These are phyloP conservation scores for Chaetops frenatus DNA, from an alignment of 2,113 vertebrate species.

Conservation along the genomic window DNA sequence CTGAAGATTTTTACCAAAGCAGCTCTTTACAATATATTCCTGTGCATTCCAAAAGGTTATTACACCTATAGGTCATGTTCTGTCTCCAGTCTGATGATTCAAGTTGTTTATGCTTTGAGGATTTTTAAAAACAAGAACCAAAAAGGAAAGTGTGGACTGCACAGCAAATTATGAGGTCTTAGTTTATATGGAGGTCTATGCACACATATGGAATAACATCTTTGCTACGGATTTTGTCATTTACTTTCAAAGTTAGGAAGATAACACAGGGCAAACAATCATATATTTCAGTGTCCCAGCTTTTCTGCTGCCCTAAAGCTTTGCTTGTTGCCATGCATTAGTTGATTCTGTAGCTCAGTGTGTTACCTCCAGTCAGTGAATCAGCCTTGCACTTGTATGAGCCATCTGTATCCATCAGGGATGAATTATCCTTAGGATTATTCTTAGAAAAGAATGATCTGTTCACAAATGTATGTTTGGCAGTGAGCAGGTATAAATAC, in stretches of 20 bases:
- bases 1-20: neutral
- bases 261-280: neutral
- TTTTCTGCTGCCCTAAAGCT: neutral
- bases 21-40: neutral
- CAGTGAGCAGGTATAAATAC: neutral
- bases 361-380: neutral
- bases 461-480: neutral
- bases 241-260: neutral
- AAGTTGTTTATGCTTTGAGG: neutral
- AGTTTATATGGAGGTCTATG: neutral
- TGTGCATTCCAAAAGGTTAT: neutral
- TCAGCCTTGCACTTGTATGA: neutral
- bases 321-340: neutral
- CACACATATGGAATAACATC: neutral
- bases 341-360: neutral
- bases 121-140: neutral
- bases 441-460: neutral
- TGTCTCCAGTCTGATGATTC: neutral
- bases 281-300: neutral
- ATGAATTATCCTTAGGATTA: neutral
- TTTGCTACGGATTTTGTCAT: neutral
- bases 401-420: neutral
- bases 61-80: neutral
- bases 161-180: neutral
- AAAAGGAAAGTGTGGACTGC: neutral